A percentile compares a stretch with the other conserved stretches of the same genome.
Conservation (phyloP, 1,140 invertebrate genomes). For the Branchinecta lynchi region DNA sequence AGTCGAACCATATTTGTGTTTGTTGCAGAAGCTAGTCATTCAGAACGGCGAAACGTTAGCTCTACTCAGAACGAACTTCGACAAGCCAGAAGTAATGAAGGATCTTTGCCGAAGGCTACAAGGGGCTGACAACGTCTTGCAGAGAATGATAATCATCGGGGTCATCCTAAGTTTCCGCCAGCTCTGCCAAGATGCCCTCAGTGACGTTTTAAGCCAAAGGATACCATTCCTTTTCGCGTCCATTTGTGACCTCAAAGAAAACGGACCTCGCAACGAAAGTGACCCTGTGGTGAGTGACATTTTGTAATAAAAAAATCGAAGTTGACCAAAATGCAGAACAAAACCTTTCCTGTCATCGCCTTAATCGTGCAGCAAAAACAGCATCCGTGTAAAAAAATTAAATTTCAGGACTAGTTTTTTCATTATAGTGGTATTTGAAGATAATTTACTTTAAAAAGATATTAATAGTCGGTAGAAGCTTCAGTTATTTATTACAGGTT, state of each 20-base stretch:
- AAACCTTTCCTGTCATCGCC: too few relatives aligned
- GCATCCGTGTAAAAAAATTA: too few relatives aligned
- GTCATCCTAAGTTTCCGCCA: slow-evolving; percentile 91
- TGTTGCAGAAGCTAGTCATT: slow-evolving; percentile 58
- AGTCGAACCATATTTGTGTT: slow-evolving; percentile 14
- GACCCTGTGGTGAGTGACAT: slow-evolving; percentile 58
- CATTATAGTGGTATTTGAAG: too few relatives aligned
- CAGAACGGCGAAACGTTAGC: slow-evolving; percentile 82
- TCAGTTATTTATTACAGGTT: too few relatives aligned
- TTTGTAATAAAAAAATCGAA: too few relatives aligned
- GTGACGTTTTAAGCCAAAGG: slow-evolving; percentile 81
- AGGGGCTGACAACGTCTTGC: slow-evolving; percentile 77
- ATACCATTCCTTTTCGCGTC: slow-evolving; percentile 95
- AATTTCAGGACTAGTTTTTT: too few relatives aligned
- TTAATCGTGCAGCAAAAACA: too few relatives aligned
- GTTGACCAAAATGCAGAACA: too few relatives aligned
- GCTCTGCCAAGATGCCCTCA: slow-evolving; percentile 76
- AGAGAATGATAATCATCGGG: slow-evolving; percentile 94
- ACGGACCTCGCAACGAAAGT: slow-evolving; percentile 55
- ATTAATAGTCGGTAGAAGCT: too few relatives aligned
- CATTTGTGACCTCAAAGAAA: slow-evolving; percentile 83
- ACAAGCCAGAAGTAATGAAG: slow-evolving; percentile 95
- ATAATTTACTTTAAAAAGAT: too few relatives aligned
- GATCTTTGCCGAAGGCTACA: slow-evolving; percentile 82
- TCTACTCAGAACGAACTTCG: slow-evolving; percentile 83